Conservation (phyloP, 2,113 vertebrate species). For the Cariama cristata region DNA sequence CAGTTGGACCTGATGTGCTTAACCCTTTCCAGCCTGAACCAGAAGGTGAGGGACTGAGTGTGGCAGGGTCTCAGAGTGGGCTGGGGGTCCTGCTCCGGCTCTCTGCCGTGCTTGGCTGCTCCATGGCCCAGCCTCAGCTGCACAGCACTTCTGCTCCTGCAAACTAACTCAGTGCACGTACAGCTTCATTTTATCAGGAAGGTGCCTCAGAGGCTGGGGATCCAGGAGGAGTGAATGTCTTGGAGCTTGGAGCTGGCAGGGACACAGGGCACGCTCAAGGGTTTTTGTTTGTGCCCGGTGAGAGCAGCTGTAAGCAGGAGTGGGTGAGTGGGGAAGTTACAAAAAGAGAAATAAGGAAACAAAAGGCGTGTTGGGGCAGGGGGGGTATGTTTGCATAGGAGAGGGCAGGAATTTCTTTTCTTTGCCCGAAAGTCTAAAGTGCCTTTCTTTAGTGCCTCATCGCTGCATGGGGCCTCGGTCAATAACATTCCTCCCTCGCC, state of each 20-base stretch:
- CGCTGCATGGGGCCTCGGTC: constrained; percentile 68
- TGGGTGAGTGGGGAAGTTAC: constrained; percentile 25
- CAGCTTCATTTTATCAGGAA: neutral
- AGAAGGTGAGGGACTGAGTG: rapidly evolving
- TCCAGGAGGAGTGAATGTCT: neutral
- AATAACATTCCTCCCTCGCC: constrained; percentile 62
- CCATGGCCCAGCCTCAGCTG: neutral
- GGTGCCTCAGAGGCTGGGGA: neutral
- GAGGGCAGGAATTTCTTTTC: constrained; percentile 63
- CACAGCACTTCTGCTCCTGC: neutral
- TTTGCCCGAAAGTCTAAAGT: constrained; percentile 56
- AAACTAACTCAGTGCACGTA: neutral
- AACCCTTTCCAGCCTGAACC: constrained; percentile 23
- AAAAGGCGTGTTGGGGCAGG: neutral
- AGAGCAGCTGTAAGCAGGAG: constrained; percentile 49
- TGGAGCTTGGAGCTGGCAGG: neutral
- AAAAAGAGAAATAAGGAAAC: constrained; percentile 51
- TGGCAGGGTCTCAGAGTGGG: neutral
- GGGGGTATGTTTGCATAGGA: constrained; percentile 51
- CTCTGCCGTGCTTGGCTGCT: neutral
- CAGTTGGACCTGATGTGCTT: constrained; percentile 13
- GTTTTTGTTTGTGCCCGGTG: constrained; percentile 45
- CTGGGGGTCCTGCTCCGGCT: neutral
- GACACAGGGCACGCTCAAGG: neutral
- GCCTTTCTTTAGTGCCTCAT: constrained; percentile 60